Evolutionary conservation across 2,113 vertebrate genomes (phyloP), one percentile per base, ranked within the genome.

Genomic region (Anguilla rostrata): DNA sequence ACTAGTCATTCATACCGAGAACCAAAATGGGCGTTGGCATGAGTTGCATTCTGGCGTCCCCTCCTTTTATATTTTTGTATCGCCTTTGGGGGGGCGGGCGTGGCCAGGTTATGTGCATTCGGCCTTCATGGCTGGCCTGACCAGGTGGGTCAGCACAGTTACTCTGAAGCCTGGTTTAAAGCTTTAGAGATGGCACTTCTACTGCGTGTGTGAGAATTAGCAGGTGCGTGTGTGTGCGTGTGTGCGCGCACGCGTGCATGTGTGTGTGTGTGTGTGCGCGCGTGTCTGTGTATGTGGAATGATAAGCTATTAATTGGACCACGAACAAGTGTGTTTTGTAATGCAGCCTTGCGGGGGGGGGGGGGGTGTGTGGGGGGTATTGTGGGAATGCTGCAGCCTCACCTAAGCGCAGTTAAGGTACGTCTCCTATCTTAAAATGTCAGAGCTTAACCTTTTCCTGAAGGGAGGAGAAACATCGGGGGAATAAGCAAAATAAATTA

Each of bases 401-500:
- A 41, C 84, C 34, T 79, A 39, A 34, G 20, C 71, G 2, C n/a
- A 11, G 71, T 75, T 34, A 75, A 34, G 26, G 34, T 2, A 75
- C 34, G 71, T n/a, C 29, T 75, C n/a, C 71, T 29, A 11, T 34
- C n/a, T 75, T 34, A 34, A 75, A 34, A 75, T 75, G 71, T 34
- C 71, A 75, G 26, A n/a, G 71, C 12, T 75, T 75, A 75, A 75
- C 71, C n/a, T 75, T 75, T 75, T 75, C 71, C 26, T 75, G 71
- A 75, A 75, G 71, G 71, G 9, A 34, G 18, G 6, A 75, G 34
- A 75, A 75, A 34, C 71, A 34, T 29, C 6, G 29, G 34, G 71
- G n/a, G n/a, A 75, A 75, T 75, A 75, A 75, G 26, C 71, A 75
- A 75, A 75, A 75, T 75, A 26, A 75, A 75, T 75, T 75, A 75